Percentiles rank a stretch among this genome's conserved stretches.
These are phyloP conservation scores for Pseudolaguvia tuberculata DNA, from an alignment of 2,113 vertebrate species.

Conservation along the genomic window DNA sequence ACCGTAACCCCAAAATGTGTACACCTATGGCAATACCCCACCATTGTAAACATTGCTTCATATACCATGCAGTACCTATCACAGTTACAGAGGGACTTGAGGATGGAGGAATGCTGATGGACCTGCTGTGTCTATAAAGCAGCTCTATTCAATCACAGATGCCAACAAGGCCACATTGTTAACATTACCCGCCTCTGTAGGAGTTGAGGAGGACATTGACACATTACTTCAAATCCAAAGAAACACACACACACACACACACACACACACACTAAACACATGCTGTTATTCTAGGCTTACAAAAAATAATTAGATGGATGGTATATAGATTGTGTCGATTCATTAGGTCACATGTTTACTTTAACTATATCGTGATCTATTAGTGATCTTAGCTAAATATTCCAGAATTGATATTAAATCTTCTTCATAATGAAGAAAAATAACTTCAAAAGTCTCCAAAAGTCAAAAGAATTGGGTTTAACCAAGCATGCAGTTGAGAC, in stretches of 20 bases:
- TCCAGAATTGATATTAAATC: neutral
- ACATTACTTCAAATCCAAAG: neutral
- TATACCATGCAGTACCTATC: neutral
- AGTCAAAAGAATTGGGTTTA: constrained; percentile 10
- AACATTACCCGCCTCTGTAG: constrained; percentile 1
- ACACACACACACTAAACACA: neutral
- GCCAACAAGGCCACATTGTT: constrained; percentile 58
- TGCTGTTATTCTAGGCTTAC: neutral
- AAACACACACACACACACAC: neutral
- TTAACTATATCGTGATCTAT: neutral
- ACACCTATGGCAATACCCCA: neutral
- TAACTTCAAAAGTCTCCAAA: neutral
- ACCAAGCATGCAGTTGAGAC: neutral
- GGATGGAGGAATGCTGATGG: neutral
- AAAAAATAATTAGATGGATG: neutral
- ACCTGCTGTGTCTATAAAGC: constrained; percentile 39
- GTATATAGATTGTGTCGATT: neutral
- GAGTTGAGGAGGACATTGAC: constrained; percentile 24
- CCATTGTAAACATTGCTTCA: neutral
- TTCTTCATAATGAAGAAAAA: neutral
- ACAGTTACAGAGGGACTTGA: neutral
- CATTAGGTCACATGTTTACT: neutral
- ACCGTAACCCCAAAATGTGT: neutral
- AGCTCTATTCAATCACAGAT: constrained; percentile 47
- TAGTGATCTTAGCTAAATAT: neutral